Base-by-base conservation (phyloP, 2,797 vertebrate genomes). In the Etheostoma perlongum region DNA sequence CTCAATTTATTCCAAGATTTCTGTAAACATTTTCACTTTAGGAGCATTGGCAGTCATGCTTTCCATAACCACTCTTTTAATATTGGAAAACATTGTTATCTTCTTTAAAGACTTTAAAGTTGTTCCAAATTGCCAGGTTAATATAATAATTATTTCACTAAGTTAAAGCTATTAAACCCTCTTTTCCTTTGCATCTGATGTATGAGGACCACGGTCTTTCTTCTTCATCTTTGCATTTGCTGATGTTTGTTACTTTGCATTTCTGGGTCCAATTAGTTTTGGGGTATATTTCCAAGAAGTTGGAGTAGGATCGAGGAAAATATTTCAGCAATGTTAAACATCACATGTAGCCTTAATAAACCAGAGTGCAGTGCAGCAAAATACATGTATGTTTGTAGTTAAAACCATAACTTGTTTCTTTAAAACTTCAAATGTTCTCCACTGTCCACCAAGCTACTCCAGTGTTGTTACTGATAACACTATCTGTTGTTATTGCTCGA, bases 1-100 rank as follows among this genome's bases (percentile, higher is more conserved):
- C 44, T 78, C 46, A 67, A 40, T 70, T 71, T 73, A 61, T 54
- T 78, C 72, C 68, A 72, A 61, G 6, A 65, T 51, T 72, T 70
- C 48, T 77, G 16, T 79, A 58, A 77, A 79, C 4, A 73, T 79
- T 75, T 73, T 77, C 52, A 58, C 55, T 14, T 61, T 30, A 14
- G 46, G 3, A 71, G 49, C 48, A 16, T 36, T 79, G 65, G 62
- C 69, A 74, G 42, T 42, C 70, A 14, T 49, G 47, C 23, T 25
- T 57, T 78, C 16, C 16, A 42, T 18, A 53, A 67, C 21, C 25
- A 2, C 30, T 55, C n/a, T 27, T 75, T 60, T 21, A 70, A 52
- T 60, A 27, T 18, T 77, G 49, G 14, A 42, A 73, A 76, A 51
- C 15, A 11, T 40, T 40, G 2, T 40, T 40, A 40, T 40, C 36